Evolutionary conservation across 2,888 invertebrate genomes (phyloP).

Genomic region (Eudasyphora cyanicolor): DNA sequence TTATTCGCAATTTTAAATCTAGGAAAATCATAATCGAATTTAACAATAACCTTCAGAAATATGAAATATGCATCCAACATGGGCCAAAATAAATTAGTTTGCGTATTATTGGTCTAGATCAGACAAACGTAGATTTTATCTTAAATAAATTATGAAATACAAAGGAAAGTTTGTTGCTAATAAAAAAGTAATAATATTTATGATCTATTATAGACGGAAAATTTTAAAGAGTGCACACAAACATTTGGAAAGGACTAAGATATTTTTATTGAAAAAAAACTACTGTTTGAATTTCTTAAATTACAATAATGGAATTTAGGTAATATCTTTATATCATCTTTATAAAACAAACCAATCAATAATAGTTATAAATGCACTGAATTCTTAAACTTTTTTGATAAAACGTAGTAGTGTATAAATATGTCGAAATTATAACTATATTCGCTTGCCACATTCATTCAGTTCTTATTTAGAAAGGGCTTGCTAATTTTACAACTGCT

Average conservation of each 20-base stretch:
- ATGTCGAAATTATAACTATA: not conserved
- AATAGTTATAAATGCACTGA: conserved; percentile 15
- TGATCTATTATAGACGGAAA: too few relatives aligned
- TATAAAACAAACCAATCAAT: not conserved
- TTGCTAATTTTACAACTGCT: conserved; percentile 68
- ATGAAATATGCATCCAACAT: too few relatives aligned
- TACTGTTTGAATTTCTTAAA: not conserved
- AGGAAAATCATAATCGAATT: too few relatives aligned
- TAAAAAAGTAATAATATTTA: too few relatives aligned
- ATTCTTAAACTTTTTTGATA: not conserved
- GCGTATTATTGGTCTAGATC: too few relatives aligned
- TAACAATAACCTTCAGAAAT: too few relatives aligned
- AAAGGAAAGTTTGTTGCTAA: too few relatives aligned
- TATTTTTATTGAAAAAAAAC: not conserved
- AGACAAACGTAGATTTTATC: too few relatives aligned
- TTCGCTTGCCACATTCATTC: not conserved
- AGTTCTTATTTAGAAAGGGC: not conserved
- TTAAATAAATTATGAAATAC: too few relatives aligned
- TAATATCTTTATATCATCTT: not conserved
- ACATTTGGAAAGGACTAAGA: not conserved
- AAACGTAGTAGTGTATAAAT: not conserved
- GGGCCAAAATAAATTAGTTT: too few relatives aligned
- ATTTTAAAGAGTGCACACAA: too few relatives aligned
- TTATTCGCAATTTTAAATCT: too few relatives aligned
- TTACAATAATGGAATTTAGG: conserved; percentile 1